Evolutionary conservation across 2,888 invertebrate genomes (phyloP).

Genomic region (Mechanitis mazaeus): DNA sequence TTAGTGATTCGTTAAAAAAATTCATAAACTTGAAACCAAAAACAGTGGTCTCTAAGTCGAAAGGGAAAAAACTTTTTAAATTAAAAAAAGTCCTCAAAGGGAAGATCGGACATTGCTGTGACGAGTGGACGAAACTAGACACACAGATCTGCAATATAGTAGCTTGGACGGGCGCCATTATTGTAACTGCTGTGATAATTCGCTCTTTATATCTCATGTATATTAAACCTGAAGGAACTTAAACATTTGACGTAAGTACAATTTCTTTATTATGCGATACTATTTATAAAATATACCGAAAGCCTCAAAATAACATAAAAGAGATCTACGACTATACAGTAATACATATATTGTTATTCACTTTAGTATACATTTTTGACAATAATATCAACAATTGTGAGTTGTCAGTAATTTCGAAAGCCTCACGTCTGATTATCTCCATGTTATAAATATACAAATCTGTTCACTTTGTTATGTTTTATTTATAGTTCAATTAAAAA

Average conservation of each 20-base stretch:
- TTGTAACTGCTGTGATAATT: slow-evolving; percentile 37
- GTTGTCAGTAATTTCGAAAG: no score
- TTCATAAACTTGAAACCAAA: not conserved
- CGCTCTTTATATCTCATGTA: slow-evolving; percentile 46
- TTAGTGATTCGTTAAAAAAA: not conserved
- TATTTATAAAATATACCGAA: no score
- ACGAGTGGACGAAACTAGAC: slow-evolving; percentile 12
- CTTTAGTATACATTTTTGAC: no score
- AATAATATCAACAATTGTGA: no score
- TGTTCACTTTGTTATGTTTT: no score
- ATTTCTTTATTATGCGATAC: no score
- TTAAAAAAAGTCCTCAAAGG: slow-evolving; percentile 9
- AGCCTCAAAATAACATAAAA: no score
- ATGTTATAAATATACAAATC: no score
- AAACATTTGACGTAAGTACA: slow-evolving; percentile 3
- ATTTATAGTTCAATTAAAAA: no score
- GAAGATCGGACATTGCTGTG: not conserved
- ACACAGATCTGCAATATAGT: slow-evolving; percentile 27
- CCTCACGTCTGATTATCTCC: no score
- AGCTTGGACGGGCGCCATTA: slow-evolving; percentile 39
- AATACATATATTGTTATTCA: no score
- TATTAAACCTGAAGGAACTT: slow-evolving; percentile 36
- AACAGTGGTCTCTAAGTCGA: not conserved
- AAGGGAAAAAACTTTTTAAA: slow-evolving; percentile 11
- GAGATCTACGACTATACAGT: no score